Evolutionary conservation across 23 tunicate species (phyloP), one percentile per base, ranked within the genome.

Genomic region (Trididemnum nubilum): DNA sequence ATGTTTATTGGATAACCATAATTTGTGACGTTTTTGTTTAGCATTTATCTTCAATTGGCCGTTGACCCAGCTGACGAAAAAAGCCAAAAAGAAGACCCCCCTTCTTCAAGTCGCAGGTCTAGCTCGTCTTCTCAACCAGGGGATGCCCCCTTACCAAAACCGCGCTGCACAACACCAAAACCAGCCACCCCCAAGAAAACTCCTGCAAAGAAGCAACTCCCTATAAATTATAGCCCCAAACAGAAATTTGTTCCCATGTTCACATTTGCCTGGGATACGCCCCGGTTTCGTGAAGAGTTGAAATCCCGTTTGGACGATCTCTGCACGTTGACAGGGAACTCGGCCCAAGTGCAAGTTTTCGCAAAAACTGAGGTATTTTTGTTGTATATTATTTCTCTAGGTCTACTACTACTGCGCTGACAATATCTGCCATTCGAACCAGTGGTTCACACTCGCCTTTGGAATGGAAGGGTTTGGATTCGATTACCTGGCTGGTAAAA

Each of bases 251-350:
- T 22, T 61, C 67, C 67, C n/a, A 5, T 61, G 27, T 61, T 61
- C n/a, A 61, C 21, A 25, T 61, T 61, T 61, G 67, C n/a, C 4
- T 22, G 21, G 21, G 25, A 61, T 21, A 22, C 15, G 27, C 5
- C 21, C 21, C 21, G 67, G 67, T 61, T 61, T 61, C 26, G 26
- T 25, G 26, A 61, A 15, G 67, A 61, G 67, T 22, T 61, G 67
- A 61, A 61, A 25, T 61, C 67, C 4, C 67, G 67, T 61, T 61
- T n/a, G 29, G n/a, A 4, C 67, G 67, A 61, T 61, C 27, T 61
- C 5, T 61, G 67, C 29, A 25, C n/a, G 5, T 4, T 61, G 26
- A 61, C 67, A 22, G 29, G 29, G n/a, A 22, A 7, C 15, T 9
- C 15, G 9, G 54, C 9, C 54, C 54, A 61, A 61, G 27, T 61